Conservation (phyloP, 2,797 vertebrate genomes). For the Heterohyrax brucei region DNA sequence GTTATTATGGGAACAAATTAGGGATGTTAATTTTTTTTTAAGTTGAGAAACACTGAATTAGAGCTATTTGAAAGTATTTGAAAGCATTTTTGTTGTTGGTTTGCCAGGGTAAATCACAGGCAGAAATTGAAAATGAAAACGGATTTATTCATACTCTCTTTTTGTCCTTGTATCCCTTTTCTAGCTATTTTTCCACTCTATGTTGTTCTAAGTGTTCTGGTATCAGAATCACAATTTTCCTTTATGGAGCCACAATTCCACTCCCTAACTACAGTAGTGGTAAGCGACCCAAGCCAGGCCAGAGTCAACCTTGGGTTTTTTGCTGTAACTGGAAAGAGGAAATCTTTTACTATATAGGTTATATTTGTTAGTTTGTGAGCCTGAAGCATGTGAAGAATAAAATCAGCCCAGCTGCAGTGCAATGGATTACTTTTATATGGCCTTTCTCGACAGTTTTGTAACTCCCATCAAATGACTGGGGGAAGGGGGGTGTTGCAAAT, state of each 20-base stretch:
- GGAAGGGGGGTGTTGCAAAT: too few relatives aligned
- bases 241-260: neutral
- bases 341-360: neutral
- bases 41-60: slow-evolving; percentile 53
- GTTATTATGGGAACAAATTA: neutral
- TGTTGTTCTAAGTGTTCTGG: neutral
- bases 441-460: too few relatives aligned
- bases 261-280: neutral
- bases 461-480: too few relatives aligned
- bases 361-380: slow-evolving; percentile 23
- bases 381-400: neutral
- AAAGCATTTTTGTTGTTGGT: slow-evolving; percentile 33
- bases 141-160: neutral
- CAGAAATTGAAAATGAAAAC: slow-evolving; percentile 41
- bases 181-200: neutral
- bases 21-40: neutral
- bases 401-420: neutral
- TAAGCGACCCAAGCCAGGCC: neutral
- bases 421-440: too few relatives aligned
- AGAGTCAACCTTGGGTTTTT: slow-evolving; percentile 15
- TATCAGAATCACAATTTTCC: neutral
- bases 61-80: neutral
- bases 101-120: neutral
- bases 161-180: neutral
- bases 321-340: neutral